Evolutionary conservation across 2,888 invertebrate species (phyloP).

Genomic region (Elysia crispata): DNA sequence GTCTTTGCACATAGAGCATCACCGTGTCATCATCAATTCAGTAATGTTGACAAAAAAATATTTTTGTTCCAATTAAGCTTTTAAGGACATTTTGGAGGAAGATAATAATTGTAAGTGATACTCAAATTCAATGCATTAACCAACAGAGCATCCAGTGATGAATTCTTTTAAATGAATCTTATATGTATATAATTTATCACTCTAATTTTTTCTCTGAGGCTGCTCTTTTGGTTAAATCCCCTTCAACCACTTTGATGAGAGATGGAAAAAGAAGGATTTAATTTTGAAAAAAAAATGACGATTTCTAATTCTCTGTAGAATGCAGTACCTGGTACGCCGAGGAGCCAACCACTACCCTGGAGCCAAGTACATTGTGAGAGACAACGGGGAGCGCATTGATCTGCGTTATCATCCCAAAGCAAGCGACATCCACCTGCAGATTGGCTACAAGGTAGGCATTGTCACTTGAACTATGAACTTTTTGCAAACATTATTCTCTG

Average conservation of each 20-base stretch:
- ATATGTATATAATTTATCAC: not conserved
- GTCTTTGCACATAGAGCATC: too few species aligned
- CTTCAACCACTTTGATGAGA: too few species aligned
- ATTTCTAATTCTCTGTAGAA: conserved; percentile 76
- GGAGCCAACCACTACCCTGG: conserved; percentile 99
- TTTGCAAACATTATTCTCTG: too few species aligned
- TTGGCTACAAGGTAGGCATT: conserved; percentile 75
- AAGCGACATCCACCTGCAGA: conserved; percentile 76
- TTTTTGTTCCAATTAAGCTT: too few species aligned
- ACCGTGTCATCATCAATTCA: too few species aligned
- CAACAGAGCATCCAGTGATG: not conserved
- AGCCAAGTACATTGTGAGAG: conserved; percentile 98
- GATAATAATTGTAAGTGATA: too few species aligned
- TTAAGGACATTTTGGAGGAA: too few species aligned
- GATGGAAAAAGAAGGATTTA: too few species aligned
- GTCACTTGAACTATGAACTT: not conserved
- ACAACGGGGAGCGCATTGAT: conserved; percentile 99
- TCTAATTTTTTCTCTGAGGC: conserved; percentile 17
- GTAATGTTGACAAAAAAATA: too few species aligned
- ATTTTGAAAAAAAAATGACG: too few species aligned
- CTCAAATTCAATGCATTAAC: too few species aligned
- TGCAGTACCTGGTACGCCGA: conserved; percentile 94
- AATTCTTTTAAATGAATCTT: not conserved
- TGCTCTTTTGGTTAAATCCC: not conserved
- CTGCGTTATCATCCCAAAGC: conserved; percentile 97